These are phyloP conservation scores for Montipora cactus DNA, from an alignment of 64 coral and sea anemone genomes.

Conservation along the genomic window DNA sequence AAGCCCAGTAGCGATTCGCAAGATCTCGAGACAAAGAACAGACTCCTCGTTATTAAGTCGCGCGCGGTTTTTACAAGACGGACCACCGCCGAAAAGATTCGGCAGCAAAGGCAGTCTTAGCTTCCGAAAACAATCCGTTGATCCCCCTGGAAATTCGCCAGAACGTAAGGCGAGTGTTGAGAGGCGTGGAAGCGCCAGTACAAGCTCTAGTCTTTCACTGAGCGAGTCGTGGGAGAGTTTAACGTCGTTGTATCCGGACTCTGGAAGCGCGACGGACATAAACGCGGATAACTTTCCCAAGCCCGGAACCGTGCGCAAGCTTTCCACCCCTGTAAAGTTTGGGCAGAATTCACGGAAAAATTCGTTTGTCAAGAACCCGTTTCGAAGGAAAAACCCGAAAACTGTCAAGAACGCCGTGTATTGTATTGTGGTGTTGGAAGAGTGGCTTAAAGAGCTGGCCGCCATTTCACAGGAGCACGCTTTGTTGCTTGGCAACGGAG, in stretches of 20 bases:
- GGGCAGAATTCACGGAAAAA: conserved; percentile 34
- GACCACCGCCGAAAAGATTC: conserved; percentile 69
- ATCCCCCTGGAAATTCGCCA: neutral
- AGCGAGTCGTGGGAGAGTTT: conserved; percentile 83
- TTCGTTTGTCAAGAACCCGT: conserved; percentile 68
- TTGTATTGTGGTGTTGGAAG: conserved; percentile 90
- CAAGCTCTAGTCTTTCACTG: conserved; percentile 82
- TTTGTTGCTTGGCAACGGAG: conserved; percentile 51
- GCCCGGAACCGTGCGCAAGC: conserved; percentile 11
- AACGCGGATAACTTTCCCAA: conserved; percentile 17
- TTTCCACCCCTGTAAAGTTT: neutral
- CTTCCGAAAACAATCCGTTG: conserved; percentile 7
- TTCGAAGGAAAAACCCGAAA: conserved; percentile 81
- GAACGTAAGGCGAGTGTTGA: neutral
- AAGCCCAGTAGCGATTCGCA: conserved; percentile 42
- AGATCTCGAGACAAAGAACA: conserved; percentile 67
- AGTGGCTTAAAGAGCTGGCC: conserved; percentile 97
- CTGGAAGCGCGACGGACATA: conserved; percentile 75
- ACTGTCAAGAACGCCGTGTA: conserved; percentile 93
- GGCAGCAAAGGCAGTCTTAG: conserved; percentile 7
- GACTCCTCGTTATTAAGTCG: conserved; percentile 67
- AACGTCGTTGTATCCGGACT: conserved; percentile 68
- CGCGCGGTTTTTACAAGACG: conserved; percentile 71
- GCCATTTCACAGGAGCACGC: conserved; percentile 98
- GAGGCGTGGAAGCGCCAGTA: conserved; percentile 56